Evolutionary conservation across 2,797 vertebrate genomes (phyloP).

Genomic region (Fratercula arctica): DNA sequence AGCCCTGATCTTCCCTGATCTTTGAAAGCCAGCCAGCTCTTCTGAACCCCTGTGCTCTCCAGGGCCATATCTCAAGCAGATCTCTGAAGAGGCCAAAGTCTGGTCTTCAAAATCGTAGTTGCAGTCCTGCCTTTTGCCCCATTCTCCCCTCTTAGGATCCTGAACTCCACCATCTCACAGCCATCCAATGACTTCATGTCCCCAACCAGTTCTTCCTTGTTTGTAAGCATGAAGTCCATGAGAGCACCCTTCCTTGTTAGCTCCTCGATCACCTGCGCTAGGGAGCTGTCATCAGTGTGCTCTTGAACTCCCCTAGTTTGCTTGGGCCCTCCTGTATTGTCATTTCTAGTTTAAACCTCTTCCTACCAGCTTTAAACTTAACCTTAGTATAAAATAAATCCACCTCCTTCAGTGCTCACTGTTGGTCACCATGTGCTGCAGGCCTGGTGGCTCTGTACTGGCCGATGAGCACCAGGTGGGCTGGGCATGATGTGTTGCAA

Average conservation of each 20-base stretch:
- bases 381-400: background rate
- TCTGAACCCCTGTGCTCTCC: background rate
- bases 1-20: background rate
- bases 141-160: background rate
- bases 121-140: background rate
- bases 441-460: background rate
- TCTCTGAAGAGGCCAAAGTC: background rate
- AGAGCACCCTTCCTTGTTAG: background rate
- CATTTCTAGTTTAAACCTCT: background rate
- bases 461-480: background rate
- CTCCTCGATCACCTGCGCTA: fast-evolving
- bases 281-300: background rate
- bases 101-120: background rate
- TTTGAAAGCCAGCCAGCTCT: background rate
- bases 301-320: background rate
- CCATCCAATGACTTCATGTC: fast-evolving
- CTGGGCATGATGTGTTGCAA: background rate
- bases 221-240: background rate
- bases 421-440: background rate
- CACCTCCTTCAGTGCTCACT: background rate
- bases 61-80: background rate
- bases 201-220: background rate
- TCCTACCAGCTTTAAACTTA: background rate
- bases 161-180: background rate
- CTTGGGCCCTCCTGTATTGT: background rate